A percentile compares a stretch with the other conserved stretches of the same genome.
Conservation (phyloP, 1,140 invertebrate genomes). For the Halotydeus destructor region DNA sequence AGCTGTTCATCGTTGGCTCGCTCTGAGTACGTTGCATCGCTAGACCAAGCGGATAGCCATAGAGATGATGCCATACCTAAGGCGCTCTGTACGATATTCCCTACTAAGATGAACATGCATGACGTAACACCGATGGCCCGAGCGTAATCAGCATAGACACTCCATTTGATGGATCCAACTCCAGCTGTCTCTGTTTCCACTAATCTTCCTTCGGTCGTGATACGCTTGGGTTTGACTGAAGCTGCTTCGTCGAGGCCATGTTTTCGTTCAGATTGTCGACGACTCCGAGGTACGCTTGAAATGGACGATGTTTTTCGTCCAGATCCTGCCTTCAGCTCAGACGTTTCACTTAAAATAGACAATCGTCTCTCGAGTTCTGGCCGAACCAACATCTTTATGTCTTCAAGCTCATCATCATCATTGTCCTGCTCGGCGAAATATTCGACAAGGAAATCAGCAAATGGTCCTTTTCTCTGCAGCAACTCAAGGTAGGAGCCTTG, state of each 20-base stretch:
- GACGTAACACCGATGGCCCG: constrained; percentile 5
- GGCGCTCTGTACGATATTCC: constrained; percentile 15
- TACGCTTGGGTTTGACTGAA: background rate
- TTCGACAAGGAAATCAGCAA: constrained; percentile 25
- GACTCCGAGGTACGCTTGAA: too few species aligned
- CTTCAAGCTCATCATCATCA: constrained; percentile 6
- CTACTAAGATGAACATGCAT: constrained; percentile 9
- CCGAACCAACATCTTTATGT: background rate
- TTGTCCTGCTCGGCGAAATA: constrained; percentile 7
- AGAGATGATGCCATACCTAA: constrained; percentile 22
- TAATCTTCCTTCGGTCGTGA: background rate
- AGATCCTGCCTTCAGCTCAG: background rate
- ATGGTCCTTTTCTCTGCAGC: constrained; percentile 20
- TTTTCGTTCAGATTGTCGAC: background rate
- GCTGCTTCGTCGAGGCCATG: background rate
- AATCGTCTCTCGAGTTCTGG: background rate
- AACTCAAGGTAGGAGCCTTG: constrained; percentile 27
- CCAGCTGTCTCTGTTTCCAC: constrained; percentile 5
- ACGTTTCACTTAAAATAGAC: background rate
- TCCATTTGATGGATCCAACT: constrained; percentile 12
- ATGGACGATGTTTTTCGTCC: too few species aligned
- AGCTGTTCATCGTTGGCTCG: constrained; percentile 26
- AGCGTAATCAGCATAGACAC: constrained; percentile 9
- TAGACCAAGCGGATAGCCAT: constrained; percentile 25
- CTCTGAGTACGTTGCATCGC: constrained; percentile 19